Conservation (phyloP, 2,888 invertebrate genomes). For the Lasioglossum morio region DNA sequence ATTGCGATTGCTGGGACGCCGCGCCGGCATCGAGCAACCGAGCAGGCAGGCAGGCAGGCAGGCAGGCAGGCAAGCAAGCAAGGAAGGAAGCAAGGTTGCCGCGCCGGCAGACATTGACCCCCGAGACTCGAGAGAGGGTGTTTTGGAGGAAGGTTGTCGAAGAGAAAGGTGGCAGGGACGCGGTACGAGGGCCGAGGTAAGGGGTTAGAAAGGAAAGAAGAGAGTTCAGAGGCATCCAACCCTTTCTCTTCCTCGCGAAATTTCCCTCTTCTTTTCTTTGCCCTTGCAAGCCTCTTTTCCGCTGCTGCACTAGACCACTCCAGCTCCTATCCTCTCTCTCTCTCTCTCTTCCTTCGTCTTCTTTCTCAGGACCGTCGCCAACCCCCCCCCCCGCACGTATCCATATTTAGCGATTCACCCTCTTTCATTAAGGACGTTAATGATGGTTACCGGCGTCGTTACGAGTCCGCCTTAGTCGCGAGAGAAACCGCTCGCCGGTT, state of each 20-base stretch:
- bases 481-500: conserved; percentile 40
- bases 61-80: background rate
- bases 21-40: conserved; percentile 33
- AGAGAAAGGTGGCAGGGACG: conserved; percentile 55
- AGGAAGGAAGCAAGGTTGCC: conserved; percentile 56
- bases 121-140: conserved; percentile 44
- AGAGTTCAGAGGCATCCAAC: conserved; percentile 60
- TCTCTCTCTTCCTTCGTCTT: conserved; percentile 1
- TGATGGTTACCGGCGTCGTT: conserved; percentile 72
- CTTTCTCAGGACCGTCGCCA: background rate
- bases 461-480: conserved; percentile 42
- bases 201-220: conserved; percentile 27
- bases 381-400: conserved; percentile 59
- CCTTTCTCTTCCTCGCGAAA: conserved; percentile 53
- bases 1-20: conserved; percentile 44
- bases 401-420: conserved; percentile 77
- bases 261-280: conserved; percentile 50
- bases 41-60: background rate
- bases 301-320: conserved; percentile 65
- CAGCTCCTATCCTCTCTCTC: conserved; percentile 4
- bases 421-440: conserved; percentile 79
- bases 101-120: conserved; percentile 69
- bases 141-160: conserved; percentile 62
- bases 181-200: conserved; percentile 23
- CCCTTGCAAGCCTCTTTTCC: conserved; percentile 58